Base-by-base conservation (phyloP, 2,888 invertebrate genomes). In the Blera fallax region DNA sequence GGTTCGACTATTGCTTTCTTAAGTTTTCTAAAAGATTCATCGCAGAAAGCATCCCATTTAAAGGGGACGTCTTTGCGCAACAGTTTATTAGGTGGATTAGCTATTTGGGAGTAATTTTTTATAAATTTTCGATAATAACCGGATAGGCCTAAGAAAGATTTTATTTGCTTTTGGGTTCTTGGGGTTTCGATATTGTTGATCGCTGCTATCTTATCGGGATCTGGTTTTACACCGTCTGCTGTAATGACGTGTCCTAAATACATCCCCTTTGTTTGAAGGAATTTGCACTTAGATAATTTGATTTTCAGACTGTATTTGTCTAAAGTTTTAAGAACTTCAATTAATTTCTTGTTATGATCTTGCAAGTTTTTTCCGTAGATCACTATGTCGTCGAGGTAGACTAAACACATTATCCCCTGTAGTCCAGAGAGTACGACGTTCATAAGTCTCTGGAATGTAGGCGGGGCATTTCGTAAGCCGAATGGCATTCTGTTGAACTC, bases 391-490 rank as follows among this genome's bases (percentile, higher is more conserved):
- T 91, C 90, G 6, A 90, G 45, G 70, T 81, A 81, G 21, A 69
- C 45, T 24, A 87, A 69, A 65, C 87, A 74, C 27, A 45, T 40
- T 29, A 65, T 48, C 10, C 85, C 70, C 11, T 73, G 62, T 37
- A 90, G 54, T 0, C 88, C 89, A 2, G 83, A 67, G 7, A 90
- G 80, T 2, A 88, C 87, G 7, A 69, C 60, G 56, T 90, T 89
- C 89, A 90, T 90, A 4, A 89, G 50, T 3, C 88, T 54, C 52
- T 89, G 89, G 70, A 90, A 90, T 0, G 89, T 89, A 0, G 89
- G 87, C 0, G 89, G 89, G 0, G 89, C 88, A 11, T 88, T 88
- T 64, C 87, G 87, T 32, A 87, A 50, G 0, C 88, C 88, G 54
- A 89, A 89, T 0, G 88, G 87, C 88, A 88, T 88, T 58, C 87